phyloP scores from a whole-genome alignment of 35 echinoderm and acorn worm species.

The Acanthaster planci region DNA sequence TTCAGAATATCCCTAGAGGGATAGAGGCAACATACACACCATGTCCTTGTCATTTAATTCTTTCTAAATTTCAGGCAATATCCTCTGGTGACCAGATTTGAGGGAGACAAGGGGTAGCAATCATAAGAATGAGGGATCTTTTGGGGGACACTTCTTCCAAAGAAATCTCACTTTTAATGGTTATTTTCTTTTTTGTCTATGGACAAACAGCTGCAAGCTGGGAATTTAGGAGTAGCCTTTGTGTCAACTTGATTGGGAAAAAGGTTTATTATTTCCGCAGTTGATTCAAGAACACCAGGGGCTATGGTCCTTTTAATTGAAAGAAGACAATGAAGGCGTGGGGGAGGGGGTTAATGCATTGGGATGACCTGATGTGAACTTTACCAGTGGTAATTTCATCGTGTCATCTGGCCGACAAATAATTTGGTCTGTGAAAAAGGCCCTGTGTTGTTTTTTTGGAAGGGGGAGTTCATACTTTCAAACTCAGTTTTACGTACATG shows the following conservation, averaged over 20 bases:
- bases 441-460: not conserved
- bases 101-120: conserved; percentile 3
- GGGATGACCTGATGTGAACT: conserved; percentile 22
- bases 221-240: conserved; percentile 21
- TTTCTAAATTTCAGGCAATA: not conserved
- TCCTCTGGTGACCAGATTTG: conserved; percentile 18
- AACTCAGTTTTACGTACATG: too few species aligned
- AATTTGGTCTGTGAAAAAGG: conserved; percentile 1
- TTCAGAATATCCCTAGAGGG: not conserved
- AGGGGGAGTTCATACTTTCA: too few species aligned
- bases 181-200: not conserved
- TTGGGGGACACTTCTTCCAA: not conserved
- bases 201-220: conserved; percentile 21
- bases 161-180: not conserved
- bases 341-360: not conserved
- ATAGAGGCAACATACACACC: not conserved
- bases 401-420: conserved; percentile 2
- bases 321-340: not conserved
- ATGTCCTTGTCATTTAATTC: conserved; percentile 10
- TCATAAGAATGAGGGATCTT: not conserved
- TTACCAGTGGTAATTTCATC: not conserved
- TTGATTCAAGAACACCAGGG: conserved; percentile 7
- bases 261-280: conserved; percentile 4
- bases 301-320: conserved; percentile 27
- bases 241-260: conserved; percentile 10